phyloP scores from a whole-genome alignment of 2,888 invertebrate species.

The Erebia aethiops region DNA sequence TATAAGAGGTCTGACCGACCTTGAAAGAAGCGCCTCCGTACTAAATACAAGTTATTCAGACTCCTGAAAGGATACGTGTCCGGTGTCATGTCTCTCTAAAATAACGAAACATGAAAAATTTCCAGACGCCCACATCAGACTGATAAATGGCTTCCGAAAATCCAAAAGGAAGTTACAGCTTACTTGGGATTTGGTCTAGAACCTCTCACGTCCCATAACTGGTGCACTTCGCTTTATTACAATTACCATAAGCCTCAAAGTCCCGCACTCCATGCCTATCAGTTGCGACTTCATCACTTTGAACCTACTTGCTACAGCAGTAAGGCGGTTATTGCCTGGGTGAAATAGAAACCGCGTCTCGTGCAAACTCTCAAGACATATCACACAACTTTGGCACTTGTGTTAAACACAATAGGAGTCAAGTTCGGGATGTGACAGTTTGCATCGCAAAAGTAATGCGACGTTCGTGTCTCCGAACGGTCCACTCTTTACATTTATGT shows the following conservation, averaged over 20 bases:
- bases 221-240: conserved; percentile 84
- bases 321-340: conserved; percentile 81
- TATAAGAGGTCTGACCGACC: conserved; percentile 8
- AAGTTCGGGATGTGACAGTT: conserved; percentile 54
- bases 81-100: conserved; percentile 74
- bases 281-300: conserved; percentile 76
- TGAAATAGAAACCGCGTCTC: conserved; percentile 78
- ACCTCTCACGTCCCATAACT: conserved; percentile 84
- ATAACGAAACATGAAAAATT: conserved; percentile 84
- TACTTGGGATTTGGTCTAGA: conserved; percentile 84
- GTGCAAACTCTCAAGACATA: conserved; percentile 62
- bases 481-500: conserved; percentile 82
- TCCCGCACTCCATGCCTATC: conserved; percentile 77
- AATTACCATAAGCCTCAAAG: conserved; percentile 84
- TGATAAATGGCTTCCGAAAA: conserved; percentile 85
- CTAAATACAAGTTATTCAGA: conserved; percentile 13
- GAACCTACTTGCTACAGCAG: conserved; percentile 77
- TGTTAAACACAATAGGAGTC: conserved; percentile 64
- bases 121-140: conserved; percentile 83
- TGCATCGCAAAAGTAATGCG: conserved; percentile 60
- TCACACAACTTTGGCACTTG: conserved; percentile 73
- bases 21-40: conserved; percentile 16
- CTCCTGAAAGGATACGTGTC: conserved; percentile 46
- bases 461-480: conserved; percentile 75
- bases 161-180: conserved; percentile 85